Conservation (phyloP, 2,888 invertebrate species). For the Suillia variegata region DNA sequence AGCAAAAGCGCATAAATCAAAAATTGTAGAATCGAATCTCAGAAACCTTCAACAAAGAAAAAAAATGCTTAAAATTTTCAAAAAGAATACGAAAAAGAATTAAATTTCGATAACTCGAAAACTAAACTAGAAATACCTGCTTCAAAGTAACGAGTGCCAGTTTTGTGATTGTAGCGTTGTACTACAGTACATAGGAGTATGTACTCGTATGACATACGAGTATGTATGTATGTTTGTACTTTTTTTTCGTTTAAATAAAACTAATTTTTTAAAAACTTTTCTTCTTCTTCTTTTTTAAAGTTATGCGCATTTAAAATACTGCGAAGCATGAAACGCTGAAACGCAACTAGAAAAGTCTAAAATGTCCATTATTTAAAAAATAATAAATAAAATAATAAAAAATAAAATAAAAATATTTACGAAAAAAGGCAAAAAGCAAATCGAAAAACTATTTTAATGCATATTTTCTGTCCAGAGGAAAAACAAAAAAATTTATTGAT, state of each 20-base stretch:
- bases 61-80: constrained; percentile 28
- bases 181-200: too few species aligned
- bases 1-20: background rate
- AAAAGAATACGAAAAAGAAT: constrained; percentile 17
- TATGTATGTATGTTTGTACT: too few species aligned
- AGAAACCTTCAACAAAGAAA: too few species aligned
- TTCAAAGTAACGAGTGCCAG: constrained; percentile 51
- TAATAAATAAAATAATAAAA: background rate
- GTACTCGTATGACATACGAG: too few species aligned
- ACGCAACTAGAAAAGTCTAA: background rate
- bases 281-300: too few species aligned
- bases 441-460: too few species aligned
- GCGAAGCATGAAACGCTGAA: background rate
- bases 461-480: too few species aligned
- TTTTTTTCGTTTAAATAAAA: too few species aligned
- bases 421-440: too few species aligned
- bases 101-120: constrained; percentile 13
- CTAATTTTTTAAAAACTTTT: too few species aligned
- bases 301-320: too few species aligned
- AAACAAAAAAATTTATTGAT: too few species aligned
- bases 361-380: background rate
- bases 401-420: background rate
- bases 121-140: constrained; percentile 31
- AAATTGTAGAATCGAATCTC: background rate
- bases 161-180: constrained; percentile 48